phyloP scores from a whole-genome alignment of 2,888 invertebrate species.

The Conops quadrifasciatus region DNA sequence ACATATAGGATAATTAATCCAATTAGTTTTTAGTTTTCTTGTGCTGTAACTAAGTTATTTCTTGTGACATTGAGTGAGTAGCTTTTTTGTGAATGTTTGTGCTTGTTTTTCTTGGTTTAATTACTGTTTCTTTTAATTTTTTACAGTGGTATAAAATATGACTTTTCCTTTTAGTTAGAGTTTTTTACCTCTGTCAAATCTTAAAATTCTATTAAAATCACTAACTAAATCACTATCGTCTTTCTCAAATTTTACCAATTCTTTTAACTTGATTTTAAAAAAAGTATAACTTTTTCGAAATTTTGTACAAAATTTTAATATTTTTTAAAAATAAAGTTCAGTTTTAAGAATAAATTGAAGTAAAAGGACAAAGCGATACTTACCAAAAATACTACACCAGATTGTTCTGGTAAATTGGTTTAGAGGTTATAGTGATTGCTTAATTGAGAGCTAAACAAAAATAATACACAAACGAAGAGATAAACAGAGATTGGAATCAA shows the following conservation, averaged over 20 bases:
- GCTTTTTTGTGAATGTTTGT: not conserved
- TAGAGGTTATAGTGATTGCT: not conserved
- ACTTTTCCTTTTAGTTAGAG: too few species aligned
- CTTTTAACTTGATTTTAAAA: not conserved
- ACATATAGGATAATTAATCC: too few species aligned
- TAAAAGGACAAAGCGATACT: not conserved
- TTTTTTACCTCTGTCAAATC: not conserved
- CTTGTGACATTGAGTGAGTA: not conserved
- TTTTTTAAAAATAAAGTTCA: slow-evolving; percentile 13
- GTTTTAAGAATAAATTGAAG: not conserved
- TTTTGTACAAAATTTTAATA: slow-evolving; percentile 36
- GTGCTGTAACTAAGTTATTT: not conserved
- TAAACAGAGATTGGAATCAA: too few species aligned
- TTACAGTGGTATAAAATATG: not conserved
- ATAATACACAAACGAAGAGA: too few species aligned
- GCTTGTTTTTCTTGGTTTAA: not conserved
- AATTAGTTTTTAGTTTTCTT: not conserved
- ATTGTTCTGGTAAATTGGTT: not conserved
- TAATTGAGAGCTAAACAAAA: too few species aligned
- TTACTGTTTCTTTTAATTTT: too few species aligned
- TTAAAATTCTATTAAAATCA: not conserved
- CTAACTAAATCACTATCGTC: too few species aligned
- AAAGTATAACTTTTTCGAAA: slow-evolving; percentile 19
- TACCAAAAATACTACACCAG: not conserved
- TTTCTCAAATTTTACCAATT: too few species aligned